These are phyloP conservation scores for Chironex yamaguchii DNA, from an alignment of 30 jellyfish, hydroid and myxozoan species.

Conservation along the genomic window DNA sequence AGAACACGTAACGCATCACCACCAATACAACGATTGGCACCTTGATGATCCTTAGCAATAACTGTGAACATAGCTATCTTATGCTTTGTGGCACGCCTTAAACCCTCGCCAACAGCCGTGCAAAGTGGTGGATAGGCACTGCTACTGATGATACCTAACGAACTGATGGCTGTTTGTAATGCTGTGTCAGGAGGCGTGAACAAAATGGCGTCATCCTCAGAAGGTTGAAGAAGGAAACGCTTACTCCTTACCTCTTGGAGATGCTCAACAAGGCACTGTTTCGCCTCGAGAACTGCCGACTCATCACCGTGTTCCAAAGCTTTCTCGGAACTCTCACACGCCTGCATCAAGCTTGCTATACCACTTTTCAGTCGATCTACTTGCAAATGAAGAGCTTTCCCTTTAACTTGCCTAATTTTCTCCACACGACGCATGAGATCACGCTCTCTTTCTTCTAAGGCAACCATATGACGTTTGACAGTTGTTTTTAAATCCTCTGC, in stretches of 20 bases:
- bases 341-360: constrained; percentile 35
- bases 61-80: constrained; percentile 92
- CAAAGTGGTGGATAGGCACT: constrained; percentile 98
- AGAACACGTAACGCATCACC: constrained; percentile 92
- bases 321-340: constrained; percentile 80
- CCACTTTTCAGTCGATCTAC: constrained; percentile 72
- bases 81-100: constrained; percentile 85
- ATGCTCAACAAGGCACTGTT: constrained; percentile 42
- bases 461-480: constrained; percentile 91
- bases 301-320: constrained; percentile 61
- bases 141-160: constrained; percentile 95
- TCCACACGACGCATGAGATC: constrained; percentile 91
- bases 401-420: constrained; percentile 90
- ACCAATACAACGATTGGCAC: constrained; percentile 94
- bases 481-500: constrained; percentile 85
- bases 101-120: constrained; percentile 99
- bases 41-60: constrained; percentile 98
- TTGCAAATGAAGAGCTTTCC: constrained; percentile 81
- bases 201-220: constrained; percentile 96
- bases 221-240: constrained; percentile 76
- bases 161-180: constrained; percentile 91
- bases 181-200: constrained; percentile 99
- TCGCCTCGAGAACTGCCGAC: constrained; percentile 48
- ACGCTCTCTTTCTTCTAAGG: constrained; percentile 95
- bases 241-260: constrained; percentile 73